A percentile compares a stretch with the other conserved stretches of the same genome.
Evolutionary conservation across 2,797 vertebrate species (phyloP).

Genomic region (Monodelphis domestica): DNA sequence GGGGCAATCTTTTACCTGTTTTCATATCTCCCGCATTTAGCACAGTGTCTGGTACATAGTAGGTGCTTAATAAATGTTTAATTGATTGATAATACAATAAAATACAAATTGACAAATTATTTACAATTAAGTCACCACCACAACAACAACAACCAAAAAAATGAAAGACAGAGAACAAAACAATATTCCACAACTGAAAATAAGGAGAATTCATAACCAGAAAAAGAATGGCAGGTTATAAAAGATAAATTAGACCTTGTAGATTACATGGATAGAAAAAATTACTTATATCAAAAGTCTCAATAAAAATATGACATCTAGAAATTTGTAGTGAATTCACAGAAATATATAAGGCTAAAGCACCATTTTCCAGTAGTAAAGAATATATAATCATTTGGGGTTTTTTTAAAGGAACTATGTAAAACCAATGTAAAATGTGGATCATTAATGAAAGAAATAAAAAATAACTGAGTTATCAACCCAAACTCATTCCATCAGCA

Average conservation of each 20-base stretch:
- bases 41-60: not conserved
- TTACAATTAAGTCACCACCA: not conserved
- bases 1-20: not conserved
- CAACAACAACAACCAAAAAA: no score
- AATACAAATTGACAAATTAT: not conserved
- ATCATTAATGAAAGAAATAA: no score
- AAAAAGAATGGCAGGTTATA: not conserved
- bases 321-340: not conserved
- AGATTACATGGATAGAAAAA: not conserved
- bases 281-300: not conserved
- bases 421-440: not conserved
- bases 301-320: not conserved
- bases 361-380: not conserved
- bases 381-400: no score
- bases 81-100: not conserved
- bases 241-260: not conserved
- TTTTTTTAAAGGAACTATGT: not conserved
- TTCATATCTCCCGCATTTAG: not conserved
- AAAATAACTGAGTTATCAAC: no score
- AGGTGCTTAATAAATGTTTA: not conserved
- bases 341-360: not conserved
- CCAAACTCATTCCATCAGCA: no score
- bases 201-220: not conserved
- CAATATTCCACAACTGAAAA: not conserved
- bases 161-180: not conserved